These are phyloP conservation scores for Casuarius casuarius DNA, from an alignment of 2,113 vertebrate genomes.

Conservation along the genomic window DNA sequence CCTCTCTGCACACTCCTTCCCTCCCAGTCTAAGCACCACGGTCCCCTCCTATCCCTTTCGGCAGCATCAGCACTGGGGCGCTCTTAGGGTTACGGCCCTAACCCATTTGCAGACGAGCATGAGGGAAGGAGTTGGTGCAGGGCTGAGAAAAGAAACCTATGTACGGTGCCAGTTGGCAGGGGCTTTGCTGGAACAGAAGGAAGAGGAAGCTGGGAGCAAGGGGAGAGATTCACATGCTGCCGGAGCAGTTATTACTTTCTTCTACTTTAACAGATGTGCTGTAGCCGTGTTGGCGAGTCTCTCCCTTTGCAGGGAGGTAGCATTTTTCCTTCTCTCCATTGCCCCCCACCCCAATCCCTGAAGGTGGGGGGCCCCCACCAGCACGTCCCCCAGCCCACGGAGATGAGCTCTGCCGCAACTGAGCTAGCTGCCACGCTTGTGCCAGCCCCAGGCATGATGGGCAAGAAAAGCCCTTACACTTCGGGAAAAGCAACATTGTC, in stretches of 20 bases:
- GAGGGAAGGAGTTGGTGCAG: rapidly evolving
- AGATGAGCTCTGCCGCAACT: too few species aligned
- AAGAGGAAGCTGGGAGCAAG: background rate
- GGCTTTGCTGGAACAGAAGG: background rate
- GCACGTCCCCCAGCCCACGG: background rate
- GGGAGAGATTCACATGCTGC: background rate
- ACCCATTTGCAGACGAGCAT: rapidly evolving
- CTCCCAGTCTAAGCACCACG: rapidly evolving
- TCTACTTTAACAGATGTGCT: background rate
- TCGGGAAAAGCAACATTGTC: background rate
- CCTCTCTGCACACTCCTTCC: rapidly evolving
- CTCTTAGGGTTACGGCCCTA: rapidly evolving
- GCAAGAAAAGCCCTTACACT: background rate
- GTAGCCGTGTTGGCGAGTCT: background rate
- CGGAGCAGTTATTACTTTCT: background rate
- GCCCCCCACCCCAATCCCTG: background rate
- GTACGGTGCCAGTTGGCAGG: background rate
- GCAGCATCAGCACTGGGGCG: rapidly evolving
- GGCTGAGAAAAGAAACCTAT: background rate
- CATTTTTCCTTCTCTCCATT: rapidly evolving
- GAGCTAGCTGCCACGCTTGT: background rate
- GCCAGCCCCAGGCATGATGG: background rate
- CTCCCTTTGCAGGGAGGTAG: rapidly evolving
- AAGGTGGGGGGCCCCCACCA: rapidly evolving
- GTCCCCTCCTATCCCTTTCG: rapidly evolving